phyloP scores from a whole-genome alignment of 1,140 invertebrate genomes.

The Drosophila mojavensis region DNA sequence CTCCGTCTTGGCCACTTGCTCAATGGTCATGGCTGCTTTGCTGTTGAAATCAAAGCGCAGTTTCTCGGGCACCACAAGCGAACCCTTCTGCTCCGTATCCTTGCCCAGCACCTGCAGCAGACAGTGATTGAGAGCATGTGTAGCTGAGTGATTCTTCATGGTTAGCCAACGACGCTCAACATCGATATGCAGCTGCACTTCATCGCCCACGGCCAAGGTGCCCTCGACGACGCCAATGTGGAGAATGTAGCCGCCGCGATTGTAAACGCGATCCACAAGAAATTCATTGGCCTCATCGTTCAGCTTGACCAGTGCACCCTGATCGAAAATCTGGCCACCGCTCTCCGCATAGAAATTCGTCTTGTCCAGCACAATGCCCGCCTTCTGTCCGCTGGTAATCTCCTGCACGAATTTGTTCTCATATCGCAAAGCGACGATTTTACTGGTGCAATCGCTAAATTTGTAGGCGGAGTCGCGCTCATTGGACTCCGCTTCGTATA shows the following conservation, averaged over 20 bases:
- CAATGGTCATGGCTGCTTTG: constrained; percentile 94
- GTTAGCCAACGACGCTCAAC: constrained; percentile 91
- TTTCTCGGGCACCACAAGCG: constrained; percentile 98
- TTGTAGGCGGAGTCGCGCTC: constrained; percentile 89
- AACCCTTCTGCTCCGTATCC: constrained; percentile 98
- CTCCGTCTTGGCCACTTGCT: constrained; percentile 95
- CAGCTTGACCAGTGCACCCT: constrained; percentile 96
- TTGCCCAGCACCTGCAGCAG: constrained; percentile 94
- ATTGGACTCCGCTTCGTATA: constrained; percentile 89
- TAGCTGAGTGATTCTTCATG: constrained; percentile 99
- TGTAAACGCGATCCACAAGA: constrained; percentile 97
- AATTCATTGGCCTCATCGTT: constrained; percentile 96
- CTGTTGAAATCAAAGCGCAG: constrained; percentile 98
- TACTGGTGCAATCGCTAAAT: constrained; percentile 88
- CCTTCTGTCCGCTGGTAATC: constrained; percentile 93
- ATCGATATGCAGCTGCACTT: constrained; percentile 93
- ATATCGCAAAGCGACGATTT: constrained; percentile 89
- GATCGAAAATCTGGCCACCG: constrained; percentile 99
- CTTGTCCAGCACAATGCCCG: constrained; percentile 95
- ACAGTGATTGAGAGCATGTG: constrained; percentile 98
- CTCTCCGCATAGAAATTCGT: constrained; percentile 99
- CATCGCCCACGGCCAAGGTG: constrained; percentile 93
- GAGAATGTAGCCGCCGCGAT: constrained; percentile 97
- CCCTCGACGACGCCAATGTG: constrained; percentile 96
- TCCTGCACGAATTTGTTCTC: constrained; percentile 94